Base-by-base conservation (phyloP, 2,888 invertebrate genomes). In the Orthosia incerta region DNA sequence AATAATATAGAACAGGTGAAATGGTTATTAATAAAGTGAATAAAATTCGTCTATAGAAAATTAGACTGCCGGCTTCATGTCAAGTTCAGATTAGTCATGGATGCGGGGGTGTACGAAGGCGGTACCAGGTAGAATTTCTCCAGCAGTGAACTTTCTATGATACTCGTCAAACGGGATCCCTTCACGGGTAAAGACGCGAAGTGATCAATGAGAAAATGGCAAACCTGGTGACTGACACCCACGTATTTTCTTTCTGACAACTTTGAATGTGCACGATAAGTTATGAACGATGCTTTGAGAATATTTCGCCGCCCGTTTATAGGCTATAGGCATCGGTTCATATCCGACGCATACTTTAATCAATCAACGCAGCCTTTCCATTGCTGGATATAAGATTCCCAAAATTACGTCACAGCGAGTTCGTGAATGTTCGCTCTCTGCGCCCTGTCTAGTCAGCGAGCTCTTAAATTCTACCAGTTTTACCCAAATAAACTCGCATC, bases 141-240 rank as follows among this genome's bases (percentile, higher is more conserved):
- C 45, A 57, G 63, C 31, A 60, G 48, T 71, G 26, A 59, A 80
- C 79, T 82, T 82, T 80, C 79, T 80, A 78, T 51, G n/a, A 18
- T 31, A 68, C 64, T 78, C 39, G 83, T 67, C 71, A 82, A 67
- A 78, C 83, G 45, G 26, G 83, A 18, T 64, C 56, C 63, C 55
- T 66, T 67, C 15, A 26, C 46, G n/a, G 51, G 46, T 65, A 66
- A 39, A 66, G 61, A 70, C 56, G 66, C 66, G n/a, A 66, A 63
- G 48, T 59, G n/a, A 48, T 73, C 57, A 57, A 26, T 63, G 57
- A 26, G 76, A 63, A 80, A 76, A 74, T 48, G 57, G 48, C 63
- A 76, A 73, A 63, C 46, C 13, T 56, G 4, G 23, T 51, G 4
- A 57, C 61, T 23, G 23, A 31, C 23, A 20, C 53, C 20, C 23